Percentiles rank a stretch among this genome's conserved stretches.
These are phyloP conservation scores for Macaria notata DNA, from an alignment of 2,888 invertebrate species.

Conservation along the genomic window DNA sequence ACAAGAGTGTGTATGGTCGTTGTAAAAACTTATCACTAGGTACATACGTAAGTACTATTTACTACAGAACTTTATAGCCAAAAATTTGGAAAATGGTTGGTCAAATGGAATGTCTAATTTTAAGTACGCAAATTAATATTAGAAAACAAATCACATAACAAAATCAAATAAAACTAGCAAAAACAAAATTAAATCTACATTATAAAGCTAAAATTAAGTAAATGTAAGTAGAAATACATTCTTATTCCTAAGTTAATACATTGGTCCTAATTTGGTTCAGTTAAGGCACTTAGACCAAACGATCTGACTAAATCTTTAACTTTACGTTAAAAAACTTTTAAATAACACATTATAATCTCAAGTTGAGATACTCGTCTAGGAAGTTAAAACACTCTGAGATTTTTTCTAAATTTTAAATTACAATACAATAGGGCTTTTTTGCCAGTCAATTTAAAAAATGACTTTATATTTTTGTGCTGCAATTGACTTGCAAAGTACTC, in stretches of 20 bases:
- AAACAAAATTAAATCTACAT: slow-evolving; percentile 3
- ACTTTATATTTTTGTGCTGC: too few species aligned
- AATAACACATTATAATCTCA: slow-evolving; percentile 13
- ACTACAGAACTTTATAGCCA: neutral
- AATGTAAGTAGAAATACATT: slow-evolving; percentile 10
- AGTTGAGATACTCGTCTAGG: slow-evolving; percentile 1
- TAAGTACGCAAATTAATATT: slow-evolving; percentile 22
- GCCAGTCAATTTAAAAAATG: too few species aligned
- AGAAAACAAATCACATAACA: slow-evolving; percentile 16
- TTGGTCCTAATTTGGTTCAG: slow-evolving; percentile 62
- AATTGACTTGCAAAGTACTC: too few species aligned
- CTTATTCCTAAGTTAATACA: slow-evolving; percentile 34
- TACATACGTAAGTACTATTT: neutral
- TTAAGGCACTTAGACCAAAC: slow-evolving; percentile 39
- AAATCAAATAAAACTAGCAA: slow-evolving; percentile 17
- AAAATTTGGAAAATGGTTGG: neutral
- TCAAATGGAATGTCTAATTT: slow-evolving; percentile 18
- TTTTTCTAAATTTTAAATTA: too few species aligned
- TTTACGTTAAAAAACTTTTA: slow-evolving; percentile 1
- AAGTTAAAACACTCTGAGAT: too few species aligned
- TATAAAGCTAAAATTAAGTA: slow-evolving; percentile 6
- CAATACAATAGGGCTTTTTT: too few species aligned
- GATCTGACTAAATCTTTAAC: neutral
- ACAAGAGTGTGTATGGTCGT: neutral
- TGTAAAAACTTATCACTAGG: neutral